Percentiles rank a stretch among this genome's conserved stretches.
phyloP scores from a whole-genome alignment of 2,797 vertebrate genomes.

The Bufotes viridis region DNA sequence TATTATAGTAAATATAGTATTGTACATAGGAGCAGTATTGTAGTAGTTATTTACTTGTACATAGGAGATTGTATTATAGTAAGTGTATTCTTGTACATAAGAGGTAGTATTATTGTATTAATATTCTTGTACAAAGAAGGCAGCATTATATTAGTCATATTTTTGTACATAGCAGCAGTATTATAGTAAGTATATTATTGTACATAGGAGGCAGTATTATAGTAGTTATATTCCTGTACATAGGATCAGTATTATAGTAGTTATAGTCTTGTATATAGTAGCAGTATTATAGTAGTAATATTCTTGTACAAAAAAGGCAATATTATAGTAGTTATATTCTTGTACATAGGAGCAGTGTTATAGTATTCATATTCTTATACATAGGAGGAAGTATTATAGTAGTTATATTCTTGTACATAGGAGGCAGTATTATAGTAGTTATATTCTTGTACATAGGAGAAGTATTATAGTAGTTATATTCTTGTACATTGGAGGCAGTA shows the following conservation, averaged over 20 bases:
- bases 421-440: neutral
- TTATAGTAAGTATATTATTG: neutral
- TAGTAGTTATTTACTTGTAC: neutral
- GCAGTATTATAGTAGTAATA: neutral
- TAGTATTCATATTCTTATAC: no score
- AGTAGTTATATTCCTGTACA: constrained; percentile 1
- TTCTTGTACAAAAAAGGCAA: neutral
- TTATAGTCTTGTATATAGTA: no score
- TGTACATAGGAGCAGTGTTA: no score
- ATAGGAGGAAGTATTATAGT: neutral
- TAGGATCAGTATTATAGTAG: neutral
- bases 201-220: neutral
- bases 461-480: no score
- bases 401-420: neutral
- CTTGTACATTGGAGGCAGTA: no score
- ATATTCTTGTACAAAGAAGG: neutral
- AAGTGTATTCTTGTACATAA: neutral
- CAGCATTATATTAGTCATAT: neutral
- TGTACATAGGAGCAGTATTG: neutral
- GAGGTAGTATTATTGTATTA: neutral
- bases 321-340: neutral
- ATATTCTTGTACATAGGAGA: neutral
- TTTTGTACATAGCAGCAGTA: neutral
- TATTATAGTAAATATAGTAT: neutral
- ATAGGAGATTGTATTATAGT: neutral